Percentiles rank a stretch among this genome's conserved stretches.
Conservation (phyloP, 2,888 invertebrate genomes). For the Eilema griseolum region DNA sequence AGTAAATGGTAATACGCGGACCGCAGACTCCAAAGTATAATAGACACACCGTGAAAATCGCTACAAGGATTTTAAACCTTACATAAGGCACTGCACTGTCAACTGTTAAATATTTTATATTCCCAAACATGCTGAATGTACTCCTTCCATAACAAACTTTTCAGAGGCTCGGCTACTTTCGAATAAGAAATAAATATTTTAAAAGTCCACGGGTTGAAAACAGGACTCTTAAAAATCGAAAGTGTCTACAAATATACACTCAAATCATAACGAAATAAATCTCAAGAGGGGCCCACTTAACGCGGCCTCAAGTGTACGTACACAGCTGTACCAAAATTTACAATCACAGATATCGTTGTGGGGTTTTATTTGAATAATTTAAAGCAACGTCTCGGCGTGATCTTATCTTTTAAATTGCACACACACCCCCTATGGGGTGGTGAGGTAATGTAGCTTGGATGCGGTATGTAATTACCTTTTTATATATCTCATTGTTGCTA, state of each 20-base stretch:
- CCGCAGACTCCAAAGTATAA: not conserved
- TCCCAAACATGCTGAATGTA: too few species aligned
- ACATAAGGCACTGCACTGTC: too few species aligned
- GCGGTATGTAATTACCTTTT: slow-evolving; percentile 33
- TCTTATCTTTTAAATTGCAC: slow-evolving; percentile 80
- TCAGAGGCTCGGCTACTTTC: not conserved
- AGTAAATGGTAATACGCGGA: too few species aligned
- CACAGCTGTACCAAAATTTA: slow-evolving; percentile 75
- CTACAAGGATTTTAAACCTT: not conserved
- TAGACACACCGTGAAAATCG: not conserved
- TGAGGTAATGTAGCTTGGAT: slow-evolving; percentile 45
- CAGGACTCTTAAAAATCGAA: not conserved
- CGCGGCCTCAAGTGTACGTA: slow-evolving; percentile 54
- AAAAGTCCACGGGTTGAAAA: not conserved
- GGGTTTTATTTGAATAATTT: slow-evolving; percentile 84
- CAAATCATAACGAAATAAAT: slow-evolving; percentile 25
- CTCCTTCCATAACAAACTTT: not conserved
- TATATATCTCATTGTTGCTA: not conserved
- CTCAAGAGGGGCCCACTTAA: slow-evolving; percentile 26
- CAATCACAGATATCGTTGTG: slow-evolving; percentile 76
- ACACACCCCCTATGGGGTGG: slow-evolving; percentile 55
- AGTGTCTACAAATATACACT: slow-evolving; percentile 6
- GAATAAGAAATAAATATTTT: not conserved
- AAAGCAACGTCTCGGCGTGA: slow-evolving; percentile 67
- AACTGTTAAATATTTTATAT: too few species aligned